Base-by-base conservation (phyloP, 2,888 invertebrate genomes). In the Eremobia ochroleuca region DNA sequence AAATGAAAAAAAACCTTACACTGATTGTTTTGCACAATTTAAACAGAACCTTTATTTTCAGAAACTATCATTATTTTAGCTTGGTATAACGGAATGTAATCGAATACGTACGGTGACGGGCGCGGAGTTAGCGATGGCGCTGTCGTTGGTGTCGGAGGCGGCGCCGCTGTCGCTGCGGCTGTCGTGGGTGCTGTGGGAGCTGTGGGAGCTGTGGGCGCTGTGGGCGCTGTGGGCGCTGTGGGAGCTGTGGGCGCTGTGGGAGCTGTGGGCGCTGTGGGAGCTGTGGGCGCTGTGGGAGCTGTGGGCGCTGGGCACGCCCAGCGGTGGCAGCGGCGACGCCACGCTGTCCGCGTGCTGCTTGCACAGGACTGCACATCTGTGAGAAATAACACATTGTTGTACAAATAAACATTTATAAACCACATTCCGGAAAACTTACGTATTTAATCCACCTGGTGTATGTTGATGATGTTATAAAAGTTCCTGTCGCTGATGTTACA, bases 281-380 rank as follows among this genome's bases (percentile, higher is more conserved):
- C 46, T 46, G 46, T 46, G n/a, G n/a, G n/a, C 4, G 46, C 18
- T 46, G 18, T 28, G 25, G 77, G 52, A 52, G 78, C 11, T 1
- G 66, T 2, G 4, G 68, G 2, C 43, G 66, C n/a, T n/a, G 78
- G 79, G 77, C 77, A 74, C 85, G 73, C 55, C 58, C 69, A 86
- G 88, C 77, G 91, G 88, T 85, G 93, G 92, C 90, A 92, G 91
- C 85, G 94, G 92, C 83, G 90, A 88, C 78, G 92, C 82, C 82
- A 92, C 91, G 88, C 91, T 92, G 83, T 95, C 96, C 5, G 93
- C 93, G 92, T 96, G 96, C 86, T 94, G 94, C 58, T 93, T 93
- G 90, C 96, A 96, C 87, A 96, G 93, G 85, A 91, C 81, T 18
- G 94, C 93, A 86, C 97, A 97, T 62, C 96, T 95, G 91, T 28